These are phyloP conservation scores for Oreotrochilus melanogaster DNA, from an alignment of 2,113 vertebrate species.

Conservation along the genomic window DNA sequence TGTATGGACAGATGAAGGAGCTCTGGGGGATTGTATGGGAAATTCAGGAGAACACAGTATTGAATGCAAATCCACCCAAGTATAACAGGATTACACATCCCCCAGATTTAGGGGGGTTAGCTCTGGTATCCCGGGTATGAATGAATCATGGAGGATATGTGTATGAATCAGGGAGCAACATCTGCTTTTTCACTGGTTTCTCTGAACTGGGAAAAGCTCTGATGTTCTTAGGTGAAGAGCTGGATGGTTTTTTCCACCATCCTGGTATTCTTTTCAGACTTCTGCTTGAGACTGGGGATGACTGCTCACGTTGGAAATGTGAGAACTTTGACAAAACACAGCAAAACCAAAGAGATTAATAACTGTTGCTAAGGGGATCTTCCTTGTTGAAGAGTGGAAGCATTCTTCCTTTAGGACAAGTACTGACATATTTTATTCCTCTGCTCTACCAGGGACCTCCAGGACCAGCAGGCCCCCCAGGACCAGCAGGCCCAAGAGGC, in stretches of 20 bases:
- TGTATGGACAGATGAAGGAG: background rate
- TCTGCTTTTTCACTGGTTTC: background rate
- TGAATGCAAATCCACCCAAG: background rate
- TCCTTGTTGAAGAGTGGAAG: background rate
- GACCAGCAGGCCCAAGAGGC: slow-evolving; percentile 82
- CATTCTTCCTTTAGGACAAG: background rate
- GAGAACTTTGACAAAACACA: background rate
- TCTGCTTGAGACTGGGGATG: background rate
- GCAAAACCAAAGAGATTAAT: background rate
- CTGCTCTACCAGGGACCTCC: slow-evolving; percentile 77
- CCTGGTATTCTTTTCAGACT: background rate
- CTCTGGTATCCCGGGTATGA: background rate
- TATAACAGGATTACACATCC: background rate
- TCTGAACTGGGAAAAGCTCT: background rate
- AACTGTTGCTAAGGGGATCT: background rate
- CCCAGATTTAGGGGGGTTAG: background rate
- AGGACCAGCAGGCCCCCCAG: slow-evolving; percentile 80
- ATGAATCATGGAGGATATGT: background rate
- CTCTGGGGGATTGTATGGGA: rapidly evolving
- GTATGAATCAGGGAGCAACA: background rate
- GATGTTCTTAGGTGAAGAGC: background rate
- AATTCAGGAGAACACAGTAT: background rate
- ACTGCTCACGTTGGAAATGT: background rate
- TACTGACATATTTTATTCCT: background rate
- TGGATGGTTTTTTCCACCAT: background rate